phyloP scores from a whole-genome alignment of 1,140 invertebrate species.

The Cyrtorhinus lividipennis region DNA sequence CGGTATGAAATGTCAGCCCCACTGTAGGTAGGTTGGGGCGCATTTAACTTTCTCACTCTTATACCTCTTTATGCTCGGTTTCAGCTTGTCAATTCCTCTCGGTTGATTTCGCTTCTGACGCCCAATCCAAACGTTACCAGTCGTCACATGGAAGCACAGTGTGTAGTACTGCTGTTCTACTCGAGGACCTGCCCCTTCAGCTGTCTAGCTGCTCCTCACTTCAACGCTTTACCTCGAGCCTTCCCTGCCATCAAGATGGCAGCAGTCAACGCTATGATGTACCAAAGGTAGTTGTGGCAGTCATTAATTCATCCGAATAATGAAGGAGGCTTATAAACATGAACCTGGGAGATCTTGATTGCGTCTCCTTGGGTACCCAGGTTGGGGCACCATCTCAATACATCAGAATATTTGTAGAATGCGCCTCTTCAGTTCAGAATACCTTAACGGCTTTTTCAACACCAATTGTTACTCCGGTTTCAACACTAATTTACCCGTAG shows the following conservation, averaged over 20 bases:
- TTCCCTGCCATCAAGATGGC: constrained; percentile 77
- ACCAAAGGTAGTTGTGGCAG: constrained; percentile 61
- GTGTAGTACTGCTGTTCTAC: constrained; percentile 75
- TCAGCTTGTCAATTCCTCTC: constrained; percentile 41
- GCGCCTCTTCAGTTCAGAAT: neutral
- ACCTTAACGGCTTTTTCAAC: neutral
- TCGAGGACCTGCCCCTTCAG: constrained; percentile 81
- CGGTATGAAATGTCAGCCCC: neutral
- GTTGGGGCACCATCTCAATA: neutral
- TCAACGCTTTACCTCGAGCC: constrained; percentile 70
- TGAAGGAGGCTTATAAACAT: no score
- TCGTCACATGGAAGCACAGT: constrained; percentile 42
- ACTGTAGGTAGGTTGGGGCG: neutral
- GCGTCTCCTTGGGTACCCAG: neutral
- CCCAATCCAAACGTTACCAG: constrained; percentile 36
- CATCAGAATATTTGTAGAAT: neutral
- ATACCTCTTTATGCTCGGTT: neutral
- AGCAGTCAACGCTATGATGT: constrained; percentile 76
- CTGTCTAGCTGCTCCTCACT: constrained; percentile 71
- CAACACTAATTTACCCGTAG: no score
- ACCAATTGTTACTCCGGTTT: neutral
- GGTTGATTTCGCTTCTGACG: constrained; percentile 37
- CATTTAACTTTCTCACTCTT: neutral
- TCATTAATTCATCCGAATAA: constrained; percentile 4
- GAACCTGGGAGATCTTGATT: neutral